Percentiles rank a stretch among this genome's conserved stretches.
These are phyloP conservation scores for Boloria selene DNA, from an alignment of 2,888 invertebrate species.

Conservation along the genomic window DNA sequence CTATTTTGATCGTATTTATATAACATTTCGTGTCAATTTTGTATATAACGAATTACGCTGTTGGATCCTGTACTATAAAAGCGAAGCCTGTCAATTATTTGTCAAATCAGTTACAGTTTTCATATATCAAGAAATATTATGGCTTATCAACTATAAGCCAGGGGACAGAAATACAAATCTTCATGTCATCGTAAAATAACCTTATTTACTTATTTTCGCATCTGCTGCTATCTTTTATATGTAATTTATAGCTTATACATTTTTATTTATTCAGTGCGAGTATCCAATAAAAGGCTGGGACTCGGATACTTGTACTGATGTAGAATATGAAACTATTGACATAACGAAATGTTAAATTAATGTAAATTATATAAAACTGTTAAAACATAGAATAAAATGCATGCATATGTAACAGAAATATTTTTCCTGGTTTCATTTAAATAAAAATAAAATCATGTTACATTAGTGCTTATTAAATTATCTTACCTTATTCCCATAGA, in stretches of 20 bases:
- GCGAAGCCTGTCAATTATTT: slow-evolving; percentile 9
- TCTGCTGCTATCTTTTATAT: neutral
- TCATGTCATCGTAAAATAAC: neutral
- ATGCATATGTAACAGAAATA: slow-evolving; percentile 44
- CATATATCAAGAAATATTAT: too few relatives aligned
- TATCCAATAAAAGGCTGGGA: slow-evolving; percentile 35
- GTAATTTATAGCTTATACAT: neutral
- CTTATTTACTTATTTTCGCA: slow-evolving; percentile 2
- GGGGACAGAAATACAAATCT: neutral
- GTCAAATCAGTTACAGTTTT: too few relatives aligned
- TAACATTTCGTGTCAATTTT: neutral
- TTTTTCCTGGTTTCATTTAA: slow-evolving; percentile 28
- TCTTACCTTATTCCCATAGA: neutral
- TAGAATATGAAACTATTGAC: slow-evolving; percentile 7
- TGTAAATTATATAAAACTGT: slow-evolving; percentile 44
- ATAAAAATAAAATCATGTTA: slow-evolving; percentile 29
- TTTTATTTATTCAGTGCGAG: slow-evolving; percentile 13
- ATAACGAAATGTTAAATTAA: slow-evolving; percentile 27
- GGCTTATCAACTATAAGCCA: neutral
- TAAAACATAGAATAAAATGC: slow-evolving; percentile 52
- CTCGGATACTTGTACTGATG: slow-evolving; percentile 25
- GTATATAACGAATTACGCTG: neutral
- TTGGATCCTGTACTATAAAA: neutral
- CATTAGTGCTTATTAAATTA: slow-evolving; percentile 10
- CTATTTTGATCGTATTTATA: neutral